Percentiles rank a stretch among this genome's conserved stretches.
phyloP scores from a whole-genome alignment of 1,140 invertebrate genomes.

The Papilio polyxenes region DNA sequence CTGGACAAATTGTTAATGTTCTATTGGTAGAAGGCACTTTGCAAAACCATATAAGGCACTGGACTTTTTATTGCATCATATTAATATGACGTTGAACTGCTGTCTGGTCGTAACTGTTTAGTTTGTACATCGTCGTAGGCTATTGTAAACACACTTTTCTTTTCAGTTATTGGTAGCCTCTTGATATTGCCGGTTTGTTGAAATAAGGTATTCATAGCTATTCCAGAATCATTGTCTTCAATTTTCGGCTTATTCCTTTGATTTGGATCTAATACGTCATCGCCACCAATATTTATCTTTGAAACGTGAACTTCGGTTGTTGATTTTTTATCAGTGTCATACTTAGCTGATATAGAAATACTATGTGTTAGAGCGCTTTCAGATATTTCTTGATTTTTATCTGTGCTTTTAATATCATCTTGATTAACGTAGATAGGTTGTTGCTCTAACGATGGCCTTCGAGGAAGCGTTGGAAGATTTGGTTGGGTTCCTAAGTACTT shows the following conservation, averaged over 20 bases:
- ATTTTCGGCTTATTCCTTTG: slow-evolving; percentile 59
- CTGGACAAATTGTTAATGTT: slow-evolving; percentile 44
- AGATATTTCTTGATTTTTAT: slow-evolving; percentile 60
- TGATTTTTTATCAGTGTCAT: slow-evolving; percentile 63
- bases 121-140: slow-evolving; percentile 91
- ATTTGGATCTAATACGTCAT: slow-evolving; percentile 53
- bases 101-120: slow-evolving; percentile 78
- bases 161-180: slow-evolving; percentile 89
- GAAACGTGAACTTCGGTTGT: slow-evolving; percentile 73
- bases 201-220: slow-evolving; percentile 84
- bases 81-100: slow-evolving; percentile 79
- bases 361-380: slow-evolving; percentile 75
- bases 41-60: slow-evolving; percentile 56
- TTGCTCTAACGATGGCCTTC: slow-evolving; percentile 62
- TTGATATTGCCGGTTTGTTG: slow-evolving; percentile 80
- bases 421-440: slow-evolving; percentile 78
- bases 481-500: slow-evolving; percentile 83
- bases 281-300: slow-evolving; percentile 76
- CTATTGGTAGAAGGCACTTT: slow-evolving; percentile 56
- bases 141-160: slow-evolving; percentile 96
- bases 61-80: slow-evolving; percentile 41
- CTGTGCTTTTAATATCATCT: slow-evolving; percentile 68
- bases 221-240: slow-evolving; percentile 89
- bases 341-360: slow-evolving; percentile 74
- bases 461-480: slow-evolving; percentile 63